Evolutionary conservation across 2,113 vertebrate genomes (phyloP).

Genomic region (Chinchilla lanigera): DNA sequence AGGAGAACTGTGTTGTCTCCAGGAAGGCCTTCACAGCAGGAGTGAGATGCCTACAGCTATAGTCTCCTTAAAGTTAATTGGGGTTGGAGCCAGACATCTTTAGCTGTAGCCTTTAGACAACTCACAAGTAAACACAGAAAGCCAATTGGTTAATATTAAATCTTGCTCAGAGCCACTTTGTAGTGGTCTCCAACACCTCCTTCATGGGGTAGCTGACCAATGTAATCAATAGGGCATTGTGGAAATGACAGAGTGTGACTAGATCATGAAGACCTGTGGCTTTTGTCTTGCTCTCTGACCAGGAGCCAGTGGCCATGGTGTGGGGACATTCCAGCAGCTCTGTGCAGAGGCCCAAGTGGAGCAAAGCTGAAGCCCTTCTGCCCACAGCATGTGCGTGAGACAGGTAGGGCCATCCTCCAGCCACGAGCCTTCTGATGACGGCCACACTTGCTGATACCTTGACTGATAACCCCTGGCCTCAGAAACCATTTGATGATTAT

Average conservation of each 20-base stretch:
- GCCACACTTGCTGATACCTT: background rate
- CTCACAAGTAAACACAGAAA: too few relatives aligned
- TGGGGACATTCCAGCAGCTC: background rate
- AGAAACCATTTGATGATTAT: background rate
- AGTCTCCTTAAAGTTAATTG: too few relatives aligned
- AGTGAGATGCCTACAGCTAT: too few relatives aligned
- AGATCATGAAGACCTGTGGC: background rate
- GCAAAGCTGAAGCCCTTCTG: background rate
- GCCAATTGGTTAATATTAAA: too few relatives aligned
- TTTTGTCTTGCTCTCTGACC: background rate
- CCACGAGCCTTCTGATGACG: background rate
- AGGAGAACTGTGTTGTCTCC: too few relatives aligned
- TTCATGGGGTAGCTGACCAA: background rate
- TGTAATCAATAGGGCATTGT: background rate
- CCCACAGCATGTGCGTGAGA: background rate
- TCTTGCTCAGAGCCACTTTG: too few relatives aligned
- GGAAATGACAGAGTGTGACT: background rate
- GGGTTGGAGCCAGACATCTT: too few relatives aligned
- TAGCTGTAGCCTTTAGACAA: too few relatives aligned
- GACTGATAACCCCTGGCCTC: background rate
- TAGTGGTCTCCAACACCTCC: background rate
- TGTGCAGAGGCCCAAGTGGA: background rate
- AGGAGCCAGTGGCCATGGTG: background rate
- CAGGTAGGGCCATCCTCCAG: background rate
- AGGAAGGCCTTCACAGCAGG: too few relatives aligned